phyloP scores from a whole-genome alignment of 2,797 vertebrate genomes.

The Sebastes matsubarae region DNA sequence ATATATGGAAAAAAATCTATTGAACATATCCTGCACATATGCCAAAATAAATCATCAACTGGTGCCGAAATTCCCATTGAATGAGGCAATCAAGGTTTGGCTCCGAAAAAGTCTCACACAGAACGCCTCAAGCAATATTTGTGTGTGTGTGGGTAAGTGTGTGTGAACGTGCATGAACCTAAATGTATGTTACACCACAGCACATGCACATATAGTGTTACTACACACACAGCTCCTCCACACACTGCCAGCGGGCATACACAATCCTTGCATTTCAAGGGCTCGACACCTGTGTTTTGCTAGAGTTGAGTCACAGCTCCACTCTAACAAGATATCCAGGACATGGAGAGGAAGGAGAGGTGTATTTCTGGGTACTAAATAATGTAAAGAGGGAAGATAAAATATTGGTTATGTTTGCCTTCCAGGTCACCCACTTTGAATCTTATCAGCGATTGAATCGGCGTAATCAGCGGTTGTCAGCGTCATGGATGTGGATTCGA shows the following conservation, averaged over 20 bases:
- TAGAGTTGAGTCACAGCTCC: conserved; percentile 54
- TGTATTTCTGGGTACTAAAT: conserved; percentile 44
- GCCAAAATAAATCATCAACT: conserved; percentile 11
- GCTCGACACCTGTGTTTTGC: conserved; percentile 47
- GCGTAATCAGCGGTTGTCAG: neutral
- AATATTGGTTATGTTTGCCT: conserved; percentile 12
- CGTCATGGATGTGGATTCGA: neutral
- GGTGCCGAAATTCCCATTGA: neutral
- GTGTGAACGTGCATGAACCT: neutral
- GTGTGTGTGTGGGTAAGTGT: neutral
- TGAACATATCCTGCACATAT: neutral
- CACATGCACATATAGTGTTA: neutral
- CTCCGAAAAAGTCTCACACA: conserved; percentile 16
- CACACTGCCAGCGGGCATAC: conserved; percentile 45
- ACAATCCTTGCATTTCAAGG: conserved; percentile 61
- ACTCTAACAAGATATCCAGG: conserved; percentile 45
- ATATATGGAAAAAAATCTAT: neutral
- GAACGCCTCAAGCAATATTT: conserved; percentile 5
- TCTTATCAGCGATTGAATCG: neutral
- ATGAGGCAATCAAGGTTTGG: conserved; percentile 23
- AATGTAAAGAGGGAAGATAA: conserved; percentile 32
- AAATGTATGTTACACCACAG: conserved; percentile 7
- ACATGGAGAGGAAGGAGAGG: conserved; percentile 11
- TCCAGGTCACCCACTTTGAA: neutral
- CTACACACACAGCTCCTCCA: conserved; percentile 17